Base-by-base conservation (phyloP, 2,113 vertebrate genomes). In the Marcusenius ussheri region DNA sequence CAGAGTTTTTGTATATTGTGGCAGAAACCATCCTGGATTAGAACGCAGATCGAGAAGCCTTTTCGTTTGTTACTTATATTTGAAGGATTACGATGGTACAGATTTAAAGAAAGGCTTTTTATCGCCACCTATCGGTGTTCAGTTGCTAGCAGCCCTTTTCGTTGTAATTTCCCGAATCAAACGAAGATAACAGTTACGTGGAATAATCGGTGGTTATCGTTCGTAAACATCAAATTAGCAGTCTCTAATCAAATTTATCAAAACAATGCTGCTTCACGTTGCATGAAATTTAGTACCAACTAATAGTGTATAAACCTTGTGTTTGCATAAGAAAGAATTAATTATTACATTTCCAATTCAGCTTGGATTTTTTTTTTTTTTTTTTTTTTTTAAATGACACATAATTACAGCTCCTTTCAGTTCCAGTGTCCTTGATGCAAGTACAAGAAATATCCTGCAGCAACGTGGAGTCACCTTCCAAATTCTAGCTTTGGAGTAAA, bases 41-140 rank as follows among this genome's bases (percentile, higher is more conserved):
- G n/a, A 70, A 70, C 62, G 62, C 21, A 70, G n/a, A 70, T 27
- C n/a, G 31, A 70, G 27, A 70, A 70, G n/a, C 74, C 35, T 42
- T 80, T 80, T 80, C 31, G 5, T 80, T 42, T 39, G 74, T 80
- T 80, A 31, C 35, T 42, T 80, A 39, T 17, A 80, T 80, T 27
- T 70, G n/a, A 70, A 31, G 74, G 74, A 80, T 39, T 42, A 80
- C 74, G 31, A 80, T 10, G 35, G 35, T 21, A 5, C 35, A 80
- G 17, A 80, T 19, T 80, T 17, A 80, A 80, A 80, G 46, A 77
- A 88, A 88, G 88, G 88, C 88, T 50, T 31, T 74, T 11, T 74
- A 74, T 45, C 66, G 62, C 88, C 88, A 88, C 74, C 88, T 88
- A 88, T 46, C 19, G 88, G 88, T 74, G 66, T 17, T 58, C 21